Percentiles rank a stretch among this genome's conserved stretches.
Conservation (phyloP, 2,113 vertebrate genomes). For the Anseranas semipalmata region DNA sequence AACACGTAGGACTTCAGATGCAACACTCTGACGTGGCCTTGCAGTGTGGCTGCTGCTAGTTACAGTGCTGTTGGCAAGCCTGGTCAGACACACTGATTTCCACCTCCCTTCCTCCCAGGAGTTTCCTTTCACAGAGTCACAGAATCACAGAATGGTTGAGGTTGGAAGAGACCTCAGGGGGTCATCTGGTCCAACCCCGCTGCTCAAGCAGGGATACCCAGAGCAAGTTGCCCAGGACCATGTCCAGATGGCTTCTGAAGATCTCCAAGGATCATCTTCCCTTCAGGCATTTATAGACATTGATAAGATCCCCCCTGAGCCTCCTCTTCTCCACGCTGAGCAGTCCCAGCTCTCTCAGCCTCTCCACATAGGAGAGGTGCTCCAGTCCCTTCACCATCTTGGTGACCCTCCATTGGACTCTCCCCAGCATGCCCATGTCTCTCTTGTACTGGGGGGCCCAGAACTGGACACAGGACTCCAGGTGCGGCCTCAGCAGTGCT, state of each 20-base stretch:
- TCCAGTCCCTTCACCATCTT: neutral
- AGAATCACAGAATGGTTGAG: neutral
- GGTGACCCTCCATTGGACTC: neutral
- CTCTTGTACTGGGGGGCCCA: neutral
- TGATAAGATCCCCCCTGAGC: neutral
- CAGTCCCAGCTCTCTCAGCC: neutral
- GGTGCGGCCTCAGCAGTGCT: neutral
- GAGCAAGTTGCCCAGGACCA: neutral
- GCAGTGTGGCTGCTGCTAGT: neutral
- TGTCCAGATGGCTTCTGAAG: neutral
- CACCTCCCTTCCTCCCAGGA: neutral
- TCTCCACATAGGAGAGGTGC: neutral
- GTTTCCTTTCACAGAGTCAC: neutral
- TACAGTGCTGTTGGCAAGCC: neutral
- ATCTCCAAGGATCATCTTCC: no score
- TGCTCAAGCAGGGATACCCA: neutral
- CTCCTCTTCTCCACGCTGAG: neutral
- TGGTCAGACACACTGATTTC: neutral
- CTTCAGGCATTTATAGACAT: neutral
- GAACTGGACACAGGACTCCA: neutral
- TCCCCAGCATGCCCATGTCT: neutral
- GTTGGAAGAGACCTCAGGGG: neutral
- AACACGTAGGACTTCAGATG: neutral
- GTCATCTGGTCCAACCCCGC: neutral
- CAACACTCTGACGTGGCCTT: fast-evolving